Base-by-base conservation (phyloP, 2,888 invertebrate species). In the Chloroclystis v-ata region DNA sequence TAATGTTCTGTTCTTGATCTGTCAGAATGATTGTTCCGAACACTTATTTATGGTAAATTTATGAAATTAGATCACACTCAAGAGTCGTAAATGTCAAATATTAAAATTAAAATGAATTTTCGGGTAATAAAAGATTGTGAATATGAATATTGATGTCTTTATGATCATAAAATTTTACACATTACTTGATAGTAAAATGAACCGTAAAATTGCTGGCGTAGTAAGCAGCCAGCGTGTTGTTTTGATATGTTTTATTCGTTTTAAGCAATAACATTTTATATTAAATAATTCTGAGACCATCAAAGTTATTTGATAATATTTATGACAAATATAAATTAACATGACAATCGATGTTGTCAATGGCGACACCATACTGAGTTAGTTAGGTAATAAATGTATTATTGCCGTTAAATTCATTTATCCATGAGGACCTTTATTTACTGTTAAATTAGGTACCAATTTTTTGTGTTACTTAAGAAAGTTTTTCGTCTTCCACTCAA, bases 1-100 rank as follows among this genome's bases (percentile, higher is more conserved):
- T 29, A 40, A 38, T 29, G 37, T 30, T 38, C 11, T 46, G 44
- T 41, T 48, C 35, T 52, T 46, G 39, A 46, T 50, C 42, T 56
- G 28, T 44, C 42, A 39, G 44, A 49, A 41, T 33, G 13, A 49
- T 48, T 56, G 48, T 45, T 51, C 25, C 47, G 37, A 49, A 35
- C 35, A n/a, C 16, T 50, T 51, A 53, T 53, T 49, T 51, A 52
- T 56, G 28, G 16, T 28, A 37, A 20, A 47, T 51, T 53, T 53
- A 51, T 47, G 43, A 53, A 56, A 56, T 51, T 51, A 49, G 53
- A 56, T 50, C 50, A 56, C 43, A 52, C 38, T 43, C 43, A 40
- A 45, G 30, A 14, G 43, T 37, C 42, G 45, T 53, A 48, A 56
- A 56, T 33, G 44, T 40, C 48, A 16, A 44, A 20, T 39, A 43